Base-by-base conservation (phyloP, 2,113 vertebrate genomes). In the Microtus montanus region DNA sequence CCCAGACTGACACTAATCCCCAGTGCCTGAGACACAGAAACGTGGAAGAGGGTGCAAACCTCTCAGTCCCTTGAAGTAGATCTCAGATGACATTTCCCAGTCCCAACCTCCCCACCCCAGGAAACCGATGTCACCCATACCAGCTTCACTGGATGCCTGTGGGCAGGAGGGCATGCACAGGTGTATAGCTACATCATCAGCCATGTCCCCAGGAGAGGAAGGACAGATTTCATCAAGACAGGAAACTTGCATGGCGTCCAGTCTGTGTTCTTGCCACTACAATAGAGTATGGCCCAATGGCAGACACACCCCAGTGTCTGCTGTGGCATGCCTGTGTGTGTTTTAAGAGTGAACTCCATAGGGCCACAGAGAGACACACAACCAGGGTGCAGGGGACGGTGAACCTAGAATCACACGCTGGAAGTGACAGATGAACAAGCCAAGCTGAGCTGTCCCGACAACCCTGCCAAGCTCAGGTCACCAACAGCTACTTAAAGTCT, bases 401-500 rank as follows among this genome's bases (percentile, higher is more conserved):
- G 7, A 44, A 12, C 52, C 24, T 20, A 0, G 54, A 49, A 19
- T 44, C 26, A 7, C 7, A 10, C 13, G 2, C 41, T 12, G 19
- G 73, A 74, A 54, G 41, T 7, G 15, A 35, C 5, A 8, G 84
- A 77, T 38, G 77, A 20, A 47, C 14, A 3, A 38, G 17, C 13
- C 6, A 8, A 41, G 17, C n/a, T 4, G 4, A 58, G 68, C 44
- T 3, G 12, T 41, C 41, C n/a, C 33, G 0, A 2, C 33, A 7
- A 33, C 24, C 30, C 10, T 13, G n/a, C 49, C 85, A 80, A 10
- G 7, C 17, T 26, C 41, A 11, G 24, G 63, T 2, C 49, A 66
- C 19, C 71, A 33, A 47, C 4, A 10, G 85, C 7, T 41, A 49
- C 41, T 10, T 30, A 5, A 88, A 73, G 33, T 3, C 41, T 54